phyloP scores from a whole-genome alignment of 2,888 invertebrate species.

The Pammene aurita region DNA sequence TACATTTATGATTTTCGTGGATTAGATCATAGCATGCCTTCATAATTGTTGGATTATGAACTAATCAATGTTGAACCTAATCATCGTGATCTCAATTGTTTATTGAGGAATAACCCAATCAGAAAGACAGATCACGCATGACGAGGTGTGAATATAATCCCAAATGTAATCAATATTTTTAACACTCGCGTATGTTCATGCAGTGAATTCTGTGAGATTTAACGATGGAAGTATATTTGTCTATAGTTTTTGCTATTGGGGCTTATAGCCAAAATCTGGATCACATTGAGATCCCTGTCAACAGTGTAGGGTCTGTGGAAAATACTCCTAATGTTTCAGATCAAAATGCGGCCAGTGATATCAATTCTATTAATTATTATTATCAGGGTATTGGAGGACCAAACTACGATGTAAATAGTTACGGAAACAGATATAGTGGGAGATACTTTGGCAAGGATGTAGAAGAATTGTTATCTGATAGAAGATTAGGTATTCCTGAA shows the following conservation, averaged over 20 bases:
- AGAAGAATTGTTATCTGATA: background rate
- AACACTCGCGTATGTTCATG: background rate
- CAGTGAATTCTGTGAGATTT: background rate
- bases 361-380: background rate
- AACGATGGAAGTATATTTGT: background rate
- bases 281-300: background rate
- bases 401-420: background rate
- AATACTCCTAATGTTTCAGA: background rate
- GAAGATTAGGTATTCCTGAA: background rate
- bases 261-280: background rate
- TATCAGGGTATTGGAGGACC: background rate
- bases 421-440: background rate
- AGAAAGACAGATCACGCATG: background rate
- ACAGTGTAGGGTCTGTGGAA: background rate
- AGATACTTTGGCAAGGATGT: background rate
- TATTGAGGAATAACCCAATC: background rate
- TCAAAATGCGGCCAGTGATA: conserved; percentile 4
- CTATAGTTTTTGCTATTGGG: conserved; percentile 42
- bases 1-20: too few species aligned
- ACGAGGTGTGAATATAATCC: conserved; percentile 2
- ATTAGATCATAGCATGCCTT: too few species aligned
- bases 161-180: background rate
- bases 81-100: too few species aligned
- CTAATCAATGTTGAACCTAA: background rate
- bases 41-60: background rate